A percentile compares a stretch with the other conserved stretches of the same genome.
These are phyloP conservation scores for Heliconius hermathena DNA, from an alignment of 1,140 invertebrate genomes.

Conservation along the genomic window DNA sequence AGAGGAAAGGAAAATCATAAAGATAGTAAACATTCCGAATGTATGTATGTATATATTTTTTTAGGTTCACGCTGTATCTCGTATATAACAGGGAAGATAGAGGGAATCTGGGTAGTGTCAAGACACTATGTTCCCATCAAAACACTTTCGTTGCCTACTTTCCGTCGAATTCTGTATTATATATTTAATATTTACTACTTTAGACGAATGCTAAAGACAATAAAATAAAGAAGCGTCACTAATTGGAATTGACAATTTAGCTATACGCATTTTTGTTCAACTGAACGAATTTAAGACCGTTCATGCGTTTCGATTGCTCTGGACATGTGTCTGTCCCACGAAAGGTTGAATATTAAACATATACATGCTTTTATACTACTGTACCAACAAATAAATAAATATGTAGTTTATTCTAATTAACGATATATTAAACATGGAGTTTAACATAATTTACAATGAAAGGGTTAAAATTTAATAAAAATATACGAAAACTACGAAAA, in stretches of 20 bases:
- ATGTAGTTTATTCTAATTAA: neutral
- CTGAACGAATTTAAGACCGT: slow-evolving; percentile 34
- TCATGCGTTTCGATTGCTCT: slow-evolving; percentile 43
- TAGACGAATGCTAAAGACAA: neutral
- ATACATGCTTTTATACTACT: neutral
- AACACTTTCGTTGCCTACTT: no score
- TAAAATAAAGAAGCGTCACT: slow-evolving; percentile 9
- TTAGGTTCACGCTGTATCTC: no score
- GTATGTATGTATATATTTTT: no score
- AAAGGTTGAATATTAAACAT: slow-evolving; percentile 36
- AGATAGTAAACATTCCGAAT: neutral
- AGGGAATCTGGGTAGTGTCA: no score
- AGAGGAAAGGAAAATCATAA: neutral
- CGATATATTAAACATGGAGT: no score
- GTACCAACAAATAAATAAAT: neutral
- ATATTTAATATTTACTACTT: no score
- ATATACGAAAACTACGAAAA: neutral
- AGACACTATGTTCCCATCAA: no score
- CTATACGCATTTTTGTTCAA: slow-evolving; percentile 30
- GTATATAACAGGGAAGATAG: no score
- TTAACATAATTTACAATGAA: neutral
- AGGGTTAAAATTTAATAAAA: neutral
- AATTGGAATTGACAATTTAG: slow-evolving; percentile 25
- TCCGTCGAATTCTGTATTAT: no score
- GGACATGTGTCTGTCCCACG: slow-evolving; percentile 40